A percentile compares a stretch with the other conserved stretches of the same genome.
phyloP scores from a whole-genome alignment of 2,888 invertebrate genomes.

The Lasioglossum zephyrum region DNA sequence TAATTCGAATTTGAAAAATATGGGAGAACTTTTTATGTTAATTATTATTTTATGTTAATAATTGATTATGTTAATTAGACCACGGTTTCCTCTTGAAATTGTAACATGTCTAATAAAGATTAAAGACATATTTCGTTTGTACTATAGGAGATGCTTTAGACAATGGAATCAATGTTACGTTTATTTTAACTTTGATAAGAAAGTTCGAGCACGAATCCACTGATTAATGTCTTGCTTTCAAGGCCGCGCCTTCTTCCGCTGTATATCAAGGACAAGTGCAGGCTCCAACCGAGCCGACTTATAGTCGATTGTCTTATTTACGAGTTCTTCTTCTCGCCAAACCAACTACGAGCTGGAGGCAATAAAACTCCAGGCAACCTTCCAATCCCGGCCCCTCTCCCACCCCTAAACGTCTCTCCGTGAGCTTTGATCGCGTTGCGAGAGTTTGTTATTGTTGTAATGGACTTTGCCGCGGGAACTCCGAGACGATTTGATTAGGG shows the following conservation, averaged over 20 bases:
- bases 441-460: constrained; percentile 10
- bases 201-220: background rate
- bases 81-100: background rate
- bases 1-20: background rate
- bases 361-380: constrained; percentile 22
- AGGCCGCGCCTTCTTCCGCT: background rate
- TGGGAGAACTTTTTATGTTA: background rate
- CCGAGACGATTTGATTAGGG: constrained; percentile 3
- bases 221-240: constrained; percentile 4
- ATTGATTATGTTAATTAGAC: background rate
- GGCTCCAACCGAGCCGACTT: background rate
- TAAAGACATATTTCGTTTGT: background rate
- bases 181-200: background rate
- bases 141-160: background rate
- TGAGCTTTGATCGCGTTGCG: constrained; percentile 16
- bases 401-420: background rate
- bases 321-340: constrained; percentile 12
- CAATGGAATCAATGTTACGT: background rate
- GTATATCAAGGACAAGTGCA: background rate
- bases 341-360: background rate
- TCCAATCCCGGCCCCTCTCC: background rate
- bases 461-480: constrained; percentile 2
- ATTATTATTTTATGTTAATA: no score
- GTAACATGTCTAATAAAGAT: background rate
- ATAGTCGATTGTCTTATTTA: constrained; percentile 35